A percentile compares a stretch with the other conserved stretches of the same genome.
Conservation (phyloP, 2,888 invertebrate genomes). For the Ischnus inquisitorius region DNA sequence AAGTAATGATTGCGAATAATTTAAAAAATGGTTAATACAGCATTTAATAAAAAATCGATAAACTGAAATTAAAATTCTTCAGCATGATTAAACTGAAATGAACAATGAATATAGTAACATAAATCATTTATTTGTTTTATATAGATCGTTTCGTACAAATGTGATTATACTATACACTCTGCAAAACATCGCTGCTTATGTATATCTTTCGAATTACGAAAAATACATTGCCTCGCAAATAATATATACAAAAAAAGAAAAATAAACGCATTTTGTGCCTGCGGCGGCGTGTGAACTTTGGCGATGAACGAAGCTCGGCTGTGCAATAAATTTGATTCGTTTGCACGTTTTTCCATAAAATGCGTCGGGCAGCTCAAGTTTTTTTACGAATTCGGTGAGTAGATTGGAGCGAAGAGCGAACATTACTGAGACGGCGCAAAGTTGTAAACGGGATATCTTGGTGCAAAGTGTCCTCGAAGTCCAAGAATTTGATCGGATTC, state of each 20-base stretch:
- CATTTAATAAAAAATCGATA: too few species aligned
- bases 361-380: constrained; percentile 3
- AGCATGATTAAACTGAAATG: too few species aligned
- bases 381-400: background rate
- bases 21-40: too few species aligned
- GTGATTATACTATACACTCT: constrained; percentile 9
- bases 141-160: constrained; percentile 2
- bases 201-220: background rate
- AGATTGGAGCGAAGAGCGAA: background rate
- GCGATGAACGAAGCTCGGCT: background rate
- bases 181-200: constrained; percentile 8
- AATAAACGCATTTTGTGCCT: background rate
- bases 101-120: background rate
- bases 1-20: too few species aligned
- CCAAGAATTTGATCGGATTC: constrained; percentile 87
- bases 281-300: background rate
- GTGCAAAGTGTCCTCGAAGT: constrained; percentile 79
- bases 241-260: background rate
- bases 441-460: constrained; percentile 84
- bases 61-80: too few species aligned
- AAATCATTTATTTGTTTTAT: background rate
- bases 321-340: background rate
- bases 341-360: background rate
- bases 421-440: constrained; percentile 74
- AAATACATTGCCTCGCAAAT: constrained; percentile 6